Evolutionary conservation across 2,888 invertebrate species (phyloP).

Genomic region (Pseudococcus viburni): DNA sequence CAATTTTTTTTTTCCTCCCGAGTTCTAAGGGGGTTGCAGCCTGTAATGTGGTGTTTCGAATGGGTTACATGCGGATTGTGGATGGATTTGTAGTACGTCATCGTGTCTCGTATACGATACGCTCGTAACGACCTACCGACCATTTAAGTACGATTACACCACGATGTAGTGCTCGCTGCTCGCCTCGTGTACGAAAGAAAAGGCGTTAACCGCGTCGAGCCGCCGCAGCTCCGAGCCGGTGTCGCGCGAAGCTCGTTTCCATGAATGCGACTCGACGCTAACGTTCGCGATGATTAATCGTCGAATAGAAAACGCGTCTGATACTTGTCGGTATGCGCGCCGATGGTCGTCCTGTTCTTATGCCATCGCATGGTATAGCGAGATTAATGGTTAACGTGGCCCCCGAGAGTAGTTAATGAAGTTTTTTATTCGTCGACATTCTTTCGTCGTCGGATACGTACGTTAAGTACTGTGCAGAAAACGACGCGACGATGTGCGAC

Average conservation of each 20-base stretch:
- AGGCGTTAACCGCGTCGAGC: conserved; percentile 56
- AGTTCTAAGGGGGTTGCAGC: background rate
- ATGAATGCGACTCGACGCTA: background rate
- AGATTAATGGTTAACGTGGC: conserved; percentile 11
- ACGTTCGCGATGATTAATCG: conserved; percentile 11
- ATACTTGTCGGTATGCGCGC: background rate
- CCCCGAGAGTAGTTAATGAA: conserved; percentile 12
- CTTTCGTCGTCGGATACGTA: background rate
- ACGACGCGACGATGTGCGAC: background rate
- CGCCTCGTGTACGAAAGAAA: background rate
- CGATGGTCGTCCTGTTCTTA: background rate
- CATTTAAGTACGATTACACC: too few species aligned
- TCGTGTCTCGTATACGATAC: background rate
- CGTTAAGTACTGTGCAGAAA: too few species aligned
- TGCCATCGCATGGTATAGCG: background rate
- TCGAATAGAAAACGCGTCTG: background rate
- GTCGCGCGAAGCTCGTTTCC: background rate
- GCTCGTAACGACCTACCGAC: background rate
- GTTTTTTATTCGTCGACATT: conserved; percentile 5
- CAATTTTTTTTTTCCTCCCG: background rate
- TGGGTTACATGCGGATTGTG: background rate
- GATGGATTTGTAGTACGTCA: background rate
- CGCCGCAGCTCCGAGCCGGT: background rate
- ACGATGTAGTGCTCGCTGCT: background rate
- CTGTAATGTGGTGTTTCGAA: background rate